Evolutionary conservation across 2,797 vertebrate species (phyloP).

Genomic region (Basileuterus tristriatus): DNA sequence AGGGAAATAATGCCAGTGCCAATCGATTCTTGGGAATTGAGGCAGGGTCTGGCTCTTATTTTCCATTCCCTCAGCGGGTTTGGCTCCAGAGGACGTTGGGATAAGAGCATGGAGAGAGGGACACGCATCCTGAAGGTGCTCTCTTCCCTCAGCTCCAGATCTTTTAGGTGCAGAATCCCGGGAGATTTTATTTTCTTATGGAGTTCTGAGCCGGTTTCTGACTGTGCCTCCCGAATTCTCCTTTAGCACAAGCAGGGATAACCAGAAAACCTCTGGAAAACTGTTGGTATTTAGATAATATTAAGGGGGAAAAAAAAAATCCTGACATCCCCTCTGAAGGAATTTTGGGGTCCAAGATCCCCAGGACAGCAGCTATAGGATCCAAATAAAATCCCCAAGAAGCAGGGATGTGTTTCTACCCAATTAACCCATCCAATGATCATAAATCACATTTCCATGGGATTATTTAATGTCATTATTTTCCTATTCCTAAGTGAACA

Average conservation of each 20-base stretch:
- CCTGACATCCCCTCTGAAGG: neutral
- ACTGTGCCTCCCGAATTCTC: neutral
- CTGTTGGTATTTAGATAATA: neutral
- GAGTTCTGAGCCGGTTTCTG: neutral
- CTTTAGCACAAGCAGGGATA: neutral
- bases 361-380: rapidly evolving
- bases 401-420: neutral
- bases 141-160: neutral
- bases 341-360: neutral
- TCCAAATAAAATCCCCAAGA: neutral
- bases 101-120: neutral
- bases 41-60: neutral
- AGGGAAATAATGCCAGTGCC: neutral
- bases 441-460: neutral
- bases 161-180: neutral
- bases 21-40: neutral
- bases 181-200: neutral
- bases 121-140: neutral
- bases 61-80: neutral
- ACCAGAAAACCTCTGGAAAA: neutral
- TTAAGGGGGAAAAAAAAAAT: neutral
- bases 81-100: neutral
- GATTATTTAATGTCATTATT: neutral
- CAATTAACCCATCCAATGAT: neutral
- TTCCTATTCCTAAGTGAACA: neutral